Evolutionary conservation across 2,113 vertebrate species (phyloP).

Genomic region (Aegypius monachus): DNA sequence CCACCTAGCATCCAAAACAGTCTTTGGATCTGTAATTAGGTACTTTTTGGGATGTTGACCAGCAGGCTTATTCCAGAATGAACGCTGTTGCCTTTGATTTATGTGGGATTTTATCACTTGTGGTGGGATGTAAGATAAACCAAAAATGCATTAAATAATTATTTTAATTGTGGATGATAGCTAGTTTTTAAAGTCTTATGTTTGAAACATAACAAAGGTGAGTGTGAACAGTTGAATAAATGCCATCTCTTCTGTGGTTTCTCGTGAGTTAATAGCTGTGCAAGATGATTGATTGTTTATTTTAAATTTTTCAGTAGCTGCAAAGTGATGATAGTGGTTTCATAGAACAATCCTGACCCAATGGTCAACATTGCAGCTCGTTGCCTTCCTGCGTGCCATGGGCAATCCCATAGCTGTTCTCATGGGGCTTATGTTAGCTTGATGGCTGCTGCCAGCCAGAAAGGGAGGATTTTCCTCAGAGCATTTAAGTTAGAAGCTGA

Average conservation of each 20-base stretch:
- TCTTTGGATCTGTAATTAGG: background rate
- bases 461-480: background rate
- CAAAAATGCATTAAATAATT: background rate
- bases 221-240: background rate
- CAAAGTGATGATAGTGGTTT: background rate
- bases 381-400: background rate
- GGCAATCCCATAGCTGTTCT: background rate
- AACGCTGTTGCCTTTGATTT: background rate
- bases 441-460: background rate
- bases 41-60: background rate
- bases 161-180: background rate
- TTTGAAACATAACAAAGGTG: background rate
- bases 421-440: background rate
- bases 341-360: background rate
- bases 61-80: background rate
- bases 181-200: background rate
- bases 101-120: background rate
- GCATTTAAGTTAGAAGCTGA: background rate
- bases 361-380: background rate
- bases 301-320: background rate
- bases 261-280: background rate
- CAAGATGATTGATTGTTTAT: background rate
- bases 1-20: background rate
- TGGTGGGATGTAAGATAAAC: background rate
- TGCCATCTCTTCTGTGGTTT: background rate